These are phyloP conservation scores for Phyto melanocephala DNA, from an alignment of 2,888 invertebrate species.

Conservation along the genomic window DNA sequence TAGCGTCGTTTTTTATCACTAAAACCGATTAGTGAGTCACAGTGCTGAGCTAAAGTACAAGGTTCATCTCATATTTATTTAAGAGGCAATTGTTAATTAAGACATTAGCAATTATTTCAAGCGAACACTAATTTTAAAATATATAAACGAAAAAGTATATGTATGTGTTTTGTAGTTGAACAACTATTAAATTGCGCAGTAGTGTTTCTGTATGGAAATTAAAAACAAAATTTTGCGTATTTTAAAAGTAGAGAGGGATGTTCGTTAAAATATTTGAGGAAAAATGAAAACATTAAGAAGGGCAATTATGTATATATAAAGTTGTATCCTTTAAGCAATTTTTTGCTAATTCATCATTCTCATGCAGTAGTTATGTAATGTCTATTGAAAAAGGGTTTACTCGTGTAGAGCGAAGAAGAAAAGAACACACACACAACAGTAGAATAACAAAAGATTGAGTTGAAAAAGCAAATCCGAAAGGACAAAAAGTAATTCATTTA, in stretches of 20 bases:
- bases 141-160: too few relatives aligned
- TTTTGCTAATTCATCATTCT: background rate
- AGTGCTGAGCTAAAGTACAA: too few relatives aligned
- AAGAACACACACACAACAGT: background rate
- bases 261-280: background rate
- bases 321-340: background rate
- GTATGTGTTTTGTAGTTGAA: too few relatives aligned
- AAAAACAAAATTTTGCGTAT: background rate
- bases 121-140: too few relatives aligned
- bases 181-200: too few relatives aligned
- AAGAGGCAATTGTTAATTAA: too few relatives aligned
- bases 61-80: too few relatives aligned
- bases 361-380: background rate
- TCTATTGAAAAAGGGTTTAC: background rate
- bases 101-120: too few relatives aligned
- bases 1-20: too few relatives aligned
- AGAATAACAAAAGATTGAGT: background rate
- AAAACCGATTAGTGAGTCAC: too few relatives aligned
- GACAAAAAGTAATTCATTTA: background rate
- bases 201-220: too few relatives aligned
- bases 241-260: background rate
- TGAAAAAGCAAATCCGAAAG: background rate
- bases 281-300: conserved; percentile 5
- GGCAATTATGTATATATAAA: conserved; percentile 17
- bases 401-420: background rate